Base-by-base conservation (phyloP, 2,888 invertebrate genomes). In the Malthinus flaveolus region DNA sequence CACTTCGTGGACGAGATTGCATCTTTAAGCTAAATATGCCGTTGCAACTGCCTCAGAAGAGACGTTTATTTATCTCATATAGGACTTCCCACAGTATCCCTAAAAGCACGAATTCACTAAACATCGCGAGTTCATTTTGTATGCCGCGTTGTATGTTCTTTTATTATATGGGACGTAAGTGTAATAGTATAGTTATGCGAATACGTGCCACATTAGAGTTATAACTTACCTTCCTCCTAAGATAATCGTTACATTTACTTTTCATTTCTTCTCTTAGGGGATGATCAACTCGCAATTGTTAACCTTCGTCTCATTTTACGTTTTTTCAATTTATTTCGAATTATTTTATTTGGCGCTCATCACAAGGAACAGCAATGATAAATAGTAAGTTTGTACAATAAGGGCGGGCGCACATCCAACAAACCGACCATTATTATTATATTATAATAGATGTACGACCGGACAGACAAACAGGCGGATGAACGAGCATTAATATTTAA, bases 141-240 rank as follows among this genome's bases (percentile, higher is more conserved):
- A 74, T 74, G 73, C 74, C 64, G 62, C 67, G 68, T 67, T 67
- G 66, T 65, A 66, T 70, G 66, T 68, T 71, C 71, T 74, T 73
- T 74, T 74, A 74, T 74, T 73, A 74, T 74, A 71, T 68, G 66
- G 65, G 67, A 69, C 72, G 71, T 74, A 73, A 72, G 71, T 65
- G 71, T 64, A 68, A 71, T 65, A 69, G 72, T 74, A 23, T 23
- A 73, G 72, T 74, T 71, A 73, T 67, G 63, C 61, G 68, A 69
- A 73, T 74, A 74, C 73, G 75, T 74, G 74, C 71, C 73, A 73
- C 73, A 73, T 66, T 59, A 50, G 34, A 12, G 37, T 54, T 15
- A 23, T 46, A 47, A 46, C 37, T 54, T 54, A 54, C 36, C 39
- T 42, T 42, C 15, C 6, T 42, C n/a, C n/a, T n/a, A n/a, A 23